Evolutionary conservation across 53 echinoderm and acorn worm genomes (phyloP).

Genomic region (Astropecten irregularis): DNA sequence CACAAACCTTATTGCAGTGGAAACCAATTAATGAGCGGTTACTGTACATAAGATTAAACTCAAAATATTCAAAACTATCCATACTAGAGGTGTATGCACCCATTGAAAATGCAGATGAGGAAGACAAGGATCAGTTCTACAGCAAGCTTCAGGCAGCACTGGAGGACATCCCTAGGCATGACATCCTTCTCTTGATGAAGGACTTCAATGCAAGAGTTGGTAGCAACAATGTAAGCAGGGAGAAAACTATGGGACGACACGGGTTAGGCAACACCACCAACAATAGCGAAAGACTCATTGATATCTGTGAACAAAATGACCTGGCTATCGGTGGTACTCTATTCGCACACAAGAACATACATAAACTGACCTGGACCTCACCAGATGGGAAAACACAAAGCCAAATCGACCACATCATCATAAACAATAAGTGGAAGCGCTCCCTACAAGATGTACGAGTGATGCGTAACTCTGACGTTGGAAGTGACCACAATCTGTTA

Average conservation of each 20-base stretch:
- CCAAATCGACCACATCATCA: constrained; percentile 47
- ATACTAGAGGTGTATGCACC: not conserved
- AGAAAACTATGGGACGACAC: constrained; percentile 17
- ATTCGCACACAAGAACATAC: constrained; percentile 14
- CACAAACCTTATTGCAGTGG: too few species aligned
- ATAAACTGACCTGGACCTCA: constrained; percentile 33
- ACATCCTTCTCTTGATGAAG: not conserved
- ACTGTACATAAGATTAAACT: too few species aligned
- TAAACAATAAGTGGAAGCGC: constrained; percentile 18
- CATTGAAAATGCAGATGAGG: not conserved
- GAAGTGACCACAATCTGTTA: not conserved
- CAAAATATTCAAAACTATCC: too few species aligned
- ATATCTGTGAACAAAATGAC: constrained; percentile 20
- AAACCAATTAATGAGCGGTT: too few species aligned
- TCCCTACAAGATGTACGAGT: not conserved
- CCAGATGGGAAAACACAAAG: constrained; percentile 18
- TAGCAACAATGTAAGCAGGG: not conserved
- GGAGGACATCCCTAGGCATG: not conserved
- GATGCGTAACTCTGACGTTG: not conserved
- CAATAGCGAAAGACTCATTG: constrained; percentile 31
- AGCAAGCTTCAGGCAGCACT: not conserved
- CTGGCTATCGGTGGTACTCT: constrained; percentile 19
- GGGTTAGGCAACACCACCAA: constrained; percentile 31
- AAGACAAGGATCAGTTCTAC: not conserved
- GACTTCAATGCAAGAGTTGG: constrained; percentile 1